Evolutionary conservation across 2,797 vertebrate species (phyloP).

Genomic region (Periophthalmus magnuspinnatus): DNA sequence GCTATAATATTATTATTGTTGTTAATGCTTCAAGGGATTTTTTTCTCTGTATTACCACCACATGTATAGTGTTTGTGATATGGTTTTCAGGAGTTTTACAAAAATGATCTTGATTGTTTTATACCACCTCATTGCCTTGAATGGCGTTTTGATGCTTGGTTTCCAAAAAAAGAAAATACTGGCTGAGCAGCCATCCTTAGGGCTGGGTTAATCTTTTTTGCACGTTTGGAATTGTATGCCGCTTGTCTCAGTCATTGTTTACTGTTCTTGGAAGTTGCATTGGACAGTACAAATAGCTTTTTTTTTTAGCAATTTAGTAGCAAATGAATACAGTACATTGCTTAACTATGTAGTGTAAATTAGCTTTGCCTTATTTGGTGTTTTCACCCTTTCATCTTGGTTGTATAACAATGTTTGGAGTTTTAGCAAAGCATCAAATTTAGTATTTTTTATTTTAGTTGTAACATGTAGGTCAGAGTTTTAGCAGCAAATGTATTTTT

Average conservation of each 20-base stretch:
- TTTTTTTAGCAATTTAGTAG: slow-evolving; percentile 22
- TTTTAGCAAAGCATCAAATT: slow-evolving; percentile 22
- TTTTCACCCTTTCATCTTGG: slow-evolving; percentile 27
- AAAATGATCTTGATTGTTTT: neutral
- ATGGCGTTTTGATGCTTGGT: slow-evolving; percentile 30
- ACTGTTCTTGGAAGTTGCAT: slow-evolving; percentile 8
- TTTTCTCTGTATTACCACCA: neutral
- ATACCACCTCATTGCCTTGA: slow-evolving; percentile 15
- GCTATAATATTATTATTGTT: neutral
- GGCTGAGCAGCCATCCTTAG: slow-evolving; percentile 6
- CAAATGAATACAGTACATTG: slow-evolving; percentile 25
- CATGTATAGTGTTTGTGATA: slow-evolving; percentile 5
- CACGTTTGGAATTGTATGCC: slow-evolving; percentile 9
- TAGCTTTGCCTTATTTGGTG: slow-evolving; percentile 29
- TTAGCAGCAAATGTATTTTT: slow-evolving; percentile 1
- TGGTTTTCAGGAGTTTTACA: slow-evolving; percentile 6
- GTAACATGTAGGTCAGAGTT: slow-evolving; percentile 43
- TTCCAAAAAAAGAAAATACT: slow-evolving; percentile 24
- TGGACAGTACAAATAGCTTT: slow-evolving; percentile 2
- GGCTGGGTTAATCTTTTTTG: neutral
- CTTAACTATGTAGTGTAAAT: slow-evolving; percentile 5
- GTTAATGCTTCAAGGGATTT: neutral
- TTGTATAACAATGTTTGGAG: slow-evolving; percentile 19
- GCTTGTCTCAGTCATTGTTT: neutral
- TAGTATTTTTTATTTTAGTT: slow-evolving; percentile 47